phyloP scores from a whole-genome alignment of 2,113 vertebrate genomes.

The Catharus bicknelli region DNA sequence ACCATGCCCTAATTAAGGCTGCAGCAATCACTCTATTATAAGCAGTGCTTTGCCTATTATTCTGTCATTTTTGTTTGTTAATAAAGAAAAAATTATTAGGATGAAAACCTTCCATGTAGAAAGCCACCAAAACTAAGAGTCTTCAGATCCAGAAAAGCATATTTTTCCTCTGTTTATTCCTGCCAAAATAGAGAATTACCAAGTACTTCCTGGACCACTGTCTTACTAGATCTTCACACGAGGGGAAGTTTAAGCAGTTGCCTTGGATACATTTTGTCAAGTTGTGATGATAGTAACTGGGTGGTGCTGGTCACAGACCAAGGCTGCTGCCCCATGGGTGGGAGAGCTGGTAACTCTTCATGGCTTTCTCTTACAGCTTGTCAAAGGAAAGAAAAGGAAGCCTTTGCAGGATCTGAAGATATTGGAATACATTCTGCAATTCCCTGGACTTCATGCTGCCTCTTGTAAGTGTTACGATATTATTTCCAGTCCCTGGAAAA shows the following conservation, averaged over 20 bases:
- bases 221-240: not conserved
- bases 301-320: accelerated
- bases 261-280: not conserved
- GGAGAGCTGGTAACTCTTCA: not conserved
- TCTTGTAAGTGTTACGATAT: not conserved
- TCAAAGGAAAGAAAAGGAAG: not conserved
- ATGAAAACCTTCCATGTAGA: not conserved
- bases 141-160: not conserved
- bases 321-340: not conserved
- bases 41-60: constrained; percentile 13
- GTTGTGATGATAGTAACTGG: not conserved
- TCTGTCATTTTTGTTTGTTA: constrained; percentile 19
- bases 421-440: not conserved
- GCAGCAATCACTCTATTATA: not conserved
- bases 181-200: not conserved
- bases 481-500: not conserved
- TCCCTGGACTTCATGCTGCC: not conserved
- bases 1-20: constrained; percentile 4
- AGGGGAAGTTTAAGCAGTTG: not conserved
- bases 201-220: not conserved
- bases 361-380: not conserved
- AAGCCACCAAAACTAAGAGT: not conserved
- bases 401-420: not conserved
- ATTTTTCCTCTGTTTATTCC: not conserved
- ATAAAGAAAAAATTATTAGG: not conserved